These are phyloP conservation scores for Lethrus apterus DNA, from an alignment of 1,140 invertebrate genomes.

Conservation along the genomic window DNA sequence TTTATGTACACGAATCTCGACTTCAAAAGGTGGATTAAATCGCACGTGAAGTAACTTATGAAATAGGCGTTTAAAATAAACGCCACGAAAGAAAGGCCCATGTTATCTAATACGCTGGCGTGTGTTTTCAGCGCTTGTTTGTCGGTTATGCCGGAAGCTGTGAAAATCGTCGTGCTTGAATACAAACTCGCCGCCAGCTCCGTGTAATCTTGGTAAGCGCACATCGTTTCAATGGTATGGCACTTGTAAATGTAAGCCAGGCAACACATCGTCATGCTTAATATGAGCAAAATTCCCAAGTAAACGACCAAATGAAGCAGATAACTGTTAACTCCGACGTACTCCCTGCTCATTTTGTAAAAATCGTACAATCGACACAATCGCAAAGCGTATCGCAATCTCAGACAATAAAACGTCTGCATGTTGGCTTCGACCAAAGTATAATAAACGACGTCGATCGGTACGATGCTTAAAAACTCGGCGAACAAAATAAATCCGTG, in stretches of 20 bases:
- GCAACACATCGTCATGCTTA: not conserved
- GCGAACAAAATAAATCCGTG: not conserved
- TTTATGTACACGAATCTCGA: not conserved
- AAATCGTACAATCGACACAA: not conserved
- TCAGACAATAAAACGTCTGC: not conserved
- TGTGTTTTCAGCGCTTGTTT: not conserved
- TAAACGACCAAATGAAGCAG: constrained; percentile 1
- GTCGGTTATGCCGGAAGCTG: constrained; percentile 1
- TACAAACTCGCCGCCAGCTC: not conserved
- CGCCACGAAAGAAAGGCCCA: not conserved
- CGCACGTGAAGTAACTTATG: not conserved
- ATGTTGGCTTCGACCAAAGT: not conserved
- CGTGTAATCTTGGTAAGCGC: not conserved
- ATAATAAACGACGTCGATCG: constrained; percentile 6
- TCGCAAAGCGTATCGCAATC: constrained; percentile 10
- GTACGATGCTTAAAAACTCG: constrained; percentile 5
- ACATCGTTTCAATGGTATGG: not conserved
- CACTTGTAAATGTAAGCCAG: constrained; percentile 1
- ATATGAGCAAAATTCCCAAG: not conserved
- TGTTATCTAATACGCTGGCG: not conserved
- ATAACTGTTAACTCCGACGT: constrained; percentile 2
- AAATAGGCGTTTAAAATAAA: not conserved
- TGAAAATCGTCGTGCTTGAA: not conserved
- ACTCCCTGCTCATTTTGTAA: not conserved
- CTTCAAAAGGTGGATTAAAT: not conserved